Evolutionary conservation across 1,140 invertebrate genomes (phyloP).

Genomic region (Drosophila tsacasi): DNA sequence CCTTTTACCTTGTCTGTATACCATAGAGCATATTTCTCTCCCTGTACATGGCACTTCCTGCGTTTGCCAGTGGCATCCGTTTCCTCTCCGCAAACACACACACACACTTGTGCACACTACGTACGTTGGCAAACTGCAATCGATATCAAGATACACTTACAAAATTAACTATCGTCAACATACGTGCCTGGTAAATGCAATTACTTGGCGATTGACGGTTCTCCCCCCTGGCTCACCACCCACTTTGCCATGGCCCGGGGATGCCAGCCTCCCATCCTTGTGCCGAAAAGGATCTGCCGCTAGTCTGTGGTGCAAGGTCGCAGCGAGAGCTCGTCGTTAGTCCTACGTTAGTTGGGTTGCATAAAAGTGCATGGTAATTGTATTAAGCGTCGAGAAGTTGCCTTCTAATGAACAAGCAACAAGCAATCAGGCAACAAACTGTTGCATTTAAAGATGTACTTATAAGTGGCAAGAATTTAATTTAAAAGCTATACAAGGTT

Average conservation of each 20-base stretch:
- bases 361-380: conserved; percentile 63
- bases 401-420: conserved; percentile 62
- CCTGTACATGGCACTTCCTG: conserved; percentile 7
- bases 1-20: rapidly evolving
- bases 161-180: conserved; percentile 84
- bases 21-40: neutral
- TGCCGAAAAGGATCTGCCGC: conserved; percentile 40
- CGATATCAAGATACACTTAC: conserved; percentile 83
- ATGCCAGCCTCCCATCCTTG: neutral
- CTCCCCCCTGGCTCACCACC: neutral
- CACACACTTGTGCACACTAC: conserved; percentile 9
- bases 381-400: conserved; percentile 52
- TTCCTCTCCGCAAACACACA: conserved; percentile 29
- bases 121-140: conserved; percentile 60
- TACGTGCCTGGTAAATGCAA: conserved; percentile 83
- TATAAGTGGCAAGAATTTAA: conserved; percentile 50
- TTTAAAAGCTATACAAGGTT: conserved; percentile 2
- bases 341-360: conserved; percentile 17
- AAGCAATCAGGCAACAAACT: conserved; percentile 60
- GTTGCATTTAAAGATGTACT: conserved; percentile 54
- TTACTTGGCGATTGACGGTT: conserved; percentile 78
- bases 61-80: conserved; percentile 31
- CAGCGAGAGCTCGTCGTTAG: conserved; percentile 16
- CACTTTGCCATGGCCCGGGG: neutral
- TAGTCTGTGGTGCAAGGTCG: conserved; percentile 51